phyloP scores from a whole-genome alignment of 1,140 invertebrate species.

The Melipona quadrifasciata region DNA sequence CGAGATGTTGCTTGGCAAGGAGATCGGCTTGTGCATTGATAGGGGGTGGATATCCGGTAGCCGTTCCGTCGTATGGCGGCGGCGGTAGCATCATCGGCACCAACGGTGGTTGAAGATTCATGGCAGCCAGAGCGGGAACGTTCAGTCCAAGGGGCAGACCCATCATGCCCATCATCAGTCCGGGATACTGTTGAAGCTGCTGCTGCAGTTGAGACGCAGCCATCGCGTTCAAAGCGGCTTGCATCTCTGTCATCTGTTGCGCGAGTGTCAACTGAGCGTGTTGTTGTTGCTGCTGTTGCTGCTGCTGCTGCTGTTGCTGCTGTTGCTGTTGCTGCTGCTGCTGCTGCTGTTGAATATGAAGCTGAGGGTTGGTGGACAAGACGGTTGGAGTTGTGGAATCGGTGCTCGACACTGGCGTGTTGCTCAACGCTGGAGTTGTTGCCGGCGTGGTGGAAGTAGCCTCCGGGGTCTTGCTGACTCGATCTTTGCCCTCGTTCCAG shows the following conservation, averaged over 20 bases:
- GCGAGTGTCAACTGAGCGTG: slow-evolving; percentile 85
- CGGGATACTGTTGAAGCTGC: slow-evolving; percentile 85
- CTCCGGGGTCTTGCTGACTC: slow-evolving; percentile 81
- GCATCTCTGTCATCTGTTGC: slow-evolving; percentile 92
- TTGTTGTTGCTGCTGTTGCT: slow-evolving; percentile 70
- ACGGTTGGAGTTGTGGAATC: slow-evolving; percentile 83
- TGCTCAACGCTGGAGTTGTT: slow-evolving; percentile 85
- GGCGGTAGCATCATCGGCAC: slow-evolving; percentile 95
- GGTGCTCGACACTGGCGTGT: slow-evolving; percentile 83
- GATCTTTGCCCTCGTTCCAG: slow-evolving; percentile 82
- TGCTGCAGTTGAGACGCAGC: slow-evolving; percentile 91
- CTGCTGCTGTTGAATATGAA: slow-evolving; percentile 57
- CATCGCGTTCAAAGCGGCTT: slow-evolving; percentile 92
- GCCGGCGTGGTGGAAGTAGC: slow-evolving; percentile 84
- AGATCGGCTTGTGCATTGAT: slow-evolving; percentile 82
- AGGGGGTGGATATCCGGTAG: slow-evolving; percentile 80
- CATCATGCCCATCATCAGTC: slow-evolving; percentile 86
- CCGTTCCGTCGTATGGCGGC: slow-evolving; percentile 86
- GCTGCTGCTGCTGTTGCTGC: slow-evolving; percentile 67
- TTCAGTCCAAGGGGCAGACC: slow-evolving; percentile 92
- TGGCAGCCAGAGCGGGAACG: slow-evolving; percentile 91
- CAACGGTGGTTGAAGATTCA: slow-evolving; percentile 93
- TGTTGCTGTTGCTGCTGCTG: slow-evolving; percentile 69
- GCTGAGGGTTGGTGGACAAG: slow-evolving; percentile 75
- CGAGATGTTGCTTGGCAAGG: slow-evolving; percentile 87